Evolutionary conservation across 2,888 invertebrate species (phyloP).

Genomic region (Drosophila multiciliata): DNA sequence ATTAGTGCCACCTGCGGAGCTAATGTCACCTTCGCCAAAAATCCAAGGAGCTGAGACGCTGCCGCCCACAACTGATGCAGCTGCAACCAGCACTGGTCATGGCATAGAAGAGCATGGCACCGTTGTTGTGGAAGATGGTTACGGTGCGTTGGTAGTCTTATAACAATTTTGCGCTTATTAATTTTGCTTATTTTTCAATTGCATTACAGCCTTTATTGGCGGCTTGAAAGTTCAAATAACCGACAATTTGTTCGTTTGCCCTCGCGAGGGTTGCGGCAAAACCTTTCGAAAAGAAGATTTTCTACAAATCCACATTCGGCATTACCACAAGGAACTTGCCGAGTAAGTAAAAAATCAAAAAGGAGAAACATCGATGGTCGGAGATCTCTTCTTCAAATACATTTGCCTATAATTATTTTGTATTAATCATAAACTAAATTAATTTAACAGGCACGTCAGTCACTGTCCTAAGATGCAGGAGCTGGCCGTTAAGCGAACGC

Average conservation of each 20-base stretch:
- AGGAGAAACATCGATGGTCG: not conserved
- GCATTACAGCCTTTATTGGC: constrained; percentile 86
- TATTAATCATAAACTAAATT: not conserved
- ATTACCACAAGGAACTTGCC: constrained; percentile 94
- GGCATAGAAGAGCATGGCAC: constrained; percentile 26
- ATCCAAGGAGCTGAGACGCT: constrained; percentile 13
- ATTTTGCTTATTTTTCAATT: not conserved
- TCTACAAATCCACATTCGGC: constrained; percentile 96
- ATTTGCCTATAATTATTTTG: not conserved
- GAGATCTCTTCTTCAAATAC: not conserved
- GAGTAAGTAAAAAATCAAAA: constrained; percentile 85
- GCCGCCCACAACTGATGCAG: constrained; percentile 8
- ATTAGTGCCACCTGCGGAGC: constrained; percentile 80
- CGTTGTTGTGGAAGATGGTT: constrained; percentile 77
- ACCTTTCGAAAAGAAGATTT: constrained; percentile 96
- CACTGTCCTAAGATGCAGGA: constrained; percentile 94
- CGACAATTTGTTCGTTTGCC: constrained; percentile 89
- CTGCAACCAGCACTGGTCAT: constrained; percentile 10
- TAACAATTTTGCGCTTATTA: not conserved
- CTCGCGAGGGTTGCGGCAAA: constrained; percentile 93
- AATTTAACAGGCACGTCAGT: constrained; percentile 86
- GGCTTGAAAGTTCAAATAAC: constrained; percentile 89
- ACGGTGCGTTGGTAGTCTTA: constrained; percentile 63
- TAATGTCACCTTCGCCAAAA: constrained; percentile 81
- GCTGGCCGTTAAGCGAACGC: constrained; percentile 90